phyloP scores from a whole-genome alignment of 1,140 invertebrate genomes.

The Araneus ventricosus region DNA sequence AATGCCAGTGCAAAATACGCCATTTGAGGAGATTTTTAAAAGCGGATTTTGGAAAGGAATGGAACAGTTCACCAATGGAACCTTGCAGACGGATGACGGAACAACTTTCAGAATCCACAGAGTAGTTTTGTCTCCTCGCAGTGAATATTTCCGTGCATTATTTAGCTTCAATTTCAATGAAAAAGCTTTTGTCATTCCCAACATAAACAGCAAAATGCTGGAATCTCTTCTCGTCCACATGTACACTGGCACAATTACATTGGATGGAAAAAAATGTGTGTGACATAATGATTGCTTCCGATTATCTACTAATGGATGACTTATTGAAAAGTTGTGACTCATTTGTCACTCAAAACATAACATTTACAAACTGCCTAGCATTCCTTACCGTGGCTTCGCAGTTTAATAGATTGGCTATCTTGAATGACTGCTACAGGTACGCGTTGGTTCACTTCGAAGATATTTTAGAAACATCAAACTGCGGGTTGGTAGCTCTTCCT shows the following conservation, averaged over 20 bases:
- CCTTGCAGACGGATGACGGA: too few relatives aligned
- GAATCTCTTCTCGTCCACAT: neutral
- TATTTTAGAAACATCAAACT: neutral
- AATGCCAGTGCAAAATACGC: too few relatives aligned
- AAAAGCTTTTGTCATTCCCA: neutral
- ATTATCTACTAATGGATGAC: neutral
- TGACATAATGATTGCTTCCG: slow-evolving; percentile 13
- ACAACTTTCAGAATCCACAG: too few relatives aligned
- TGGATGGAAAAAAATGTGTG: neutral
- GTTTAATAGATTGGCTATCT: neutral
- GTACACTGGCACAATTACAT: too few relatives aligned
- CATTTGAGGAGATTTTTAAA: slow-evolving; percentile 1
- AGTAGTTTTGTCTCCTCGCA: too few relatives aligned
- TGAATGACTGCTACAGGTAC: neutral
- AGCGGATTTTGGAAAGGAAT: neutral
- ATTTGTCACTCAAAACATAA: neutral
- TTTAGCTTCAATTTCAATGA: too few relatives aligned
- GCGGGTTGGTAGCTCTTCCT: neutral
- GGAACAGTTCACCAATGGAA: too few relatives aligned
- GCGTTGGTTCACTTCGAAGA: neutral
- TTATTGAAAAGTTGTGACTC: neutral
- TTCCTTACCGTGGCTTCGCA: neutral
- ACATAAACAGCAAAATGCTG: neutral
- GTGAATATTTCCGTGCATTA: too few relatives aligned
- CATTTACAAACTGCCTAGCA: neutral